phyloP scores from a whole-genome alignment of 2,113 vertebrate genomes.

The western clawed frog (Xenopus tropicalis) region UCB_Xtro_10.0 CM004449.2:112064501-112065000 shows the following conservation, averaged over 20 bases:
- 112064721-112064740: slow-evolving; percentile 25
- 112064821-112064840: slow-evolving; percentile 19
- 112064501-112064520: background rate
- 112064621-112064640: slow-evolving; percentile 2
- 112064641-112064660: background rate
- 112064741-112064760: slow-evolving; percentile 35
- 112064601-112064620: background rate
- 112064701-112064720: slow-evolving; percentile 28
- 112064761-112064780: slow-evolving; percentile 43
- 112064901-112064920: too few relatives aligned
- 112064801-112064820: slow-evolving; percentile 34
- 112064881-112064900: too few relatives aligned
- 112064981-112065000: too few relatives aligned
- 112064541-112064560: background rate
- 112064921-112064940: too few relatives aligned
- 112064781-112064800: slow-evolving; percentile 44
- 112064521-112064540: background rate
- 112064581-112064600: slow-evolving; percentile 1
- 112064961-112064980: too few relatives aligned
- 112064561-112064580: background rate
- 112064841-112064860: too few relatives aligned
- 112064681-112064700: background rate
- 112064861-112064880: too few relatives aligned
- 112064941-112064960: too few relatives aligned
- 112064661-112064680: background rate